Evolutionary conservation across 1,140 invertebrate species (phyloP).

Genomic region (Propsilocerus akamusi): DNA sequence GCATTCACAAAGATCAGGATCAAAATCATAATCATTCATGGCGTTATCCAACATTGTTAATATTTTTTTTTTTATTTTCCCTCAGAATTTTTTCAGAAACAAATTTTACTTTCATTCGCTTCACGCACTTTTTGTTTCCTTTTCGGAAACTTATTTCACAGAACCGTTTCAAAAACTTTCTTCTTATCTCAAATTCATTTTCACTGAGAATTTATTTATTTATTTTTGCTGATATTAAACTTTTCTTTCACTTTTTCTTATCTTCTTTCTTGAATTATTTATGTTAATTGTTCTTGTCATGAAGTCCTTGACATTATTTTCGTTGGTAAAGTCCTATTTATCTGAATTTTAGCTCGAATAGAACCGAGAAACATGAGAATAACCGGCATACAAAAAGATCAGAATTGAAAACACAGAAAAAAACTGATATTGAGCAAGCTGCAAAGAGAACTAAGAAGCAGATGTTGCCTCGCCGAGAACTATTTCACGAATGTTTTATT

Average conservation of each 20-base stretch:
- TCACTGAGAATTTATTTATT: background rate
- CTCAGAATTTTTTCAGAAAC: background rate
- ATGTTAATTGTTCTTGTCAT: background rate
- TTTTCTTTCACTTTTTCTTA: background rate
- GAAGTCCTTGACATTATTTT: background rate
- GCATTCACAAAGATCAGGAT: background rate
- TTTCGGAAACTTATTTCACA: background rate
- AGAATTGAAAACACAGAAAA: background rate
- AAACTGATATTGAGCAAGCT: too few relatives aligned
- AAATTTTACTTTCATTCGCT: too few relatives aligned
- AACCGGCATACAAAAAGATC: background rate
- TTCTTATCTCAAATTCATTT: background rate
- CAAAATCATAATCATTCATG: background rate
- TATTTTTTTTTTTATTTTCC: background rate
- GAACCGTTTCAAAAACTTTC: background rate
- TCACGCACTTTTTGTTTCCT: background rate
- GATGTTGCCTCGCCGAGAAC: slow-evolving; percentile 1
- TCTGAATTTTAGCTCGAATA: too few relatives aligned
- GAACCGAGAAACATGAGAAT: too few relatives aligned
- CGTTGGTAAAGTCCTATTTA: too few relatives aligned
- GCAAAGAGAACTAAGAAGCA: background rate
- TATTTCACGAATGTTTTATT: background rate
- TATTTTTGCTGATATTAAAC: background rate
- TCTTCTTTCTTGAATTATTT: too few relatives aligned
- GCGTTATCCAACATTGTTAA: background rate